These are phyloP conservation scores for Perccottus glenii DNA, from an alignment of 2,113 vertebrate genomes.

Conservation along the genomic window DNA sequence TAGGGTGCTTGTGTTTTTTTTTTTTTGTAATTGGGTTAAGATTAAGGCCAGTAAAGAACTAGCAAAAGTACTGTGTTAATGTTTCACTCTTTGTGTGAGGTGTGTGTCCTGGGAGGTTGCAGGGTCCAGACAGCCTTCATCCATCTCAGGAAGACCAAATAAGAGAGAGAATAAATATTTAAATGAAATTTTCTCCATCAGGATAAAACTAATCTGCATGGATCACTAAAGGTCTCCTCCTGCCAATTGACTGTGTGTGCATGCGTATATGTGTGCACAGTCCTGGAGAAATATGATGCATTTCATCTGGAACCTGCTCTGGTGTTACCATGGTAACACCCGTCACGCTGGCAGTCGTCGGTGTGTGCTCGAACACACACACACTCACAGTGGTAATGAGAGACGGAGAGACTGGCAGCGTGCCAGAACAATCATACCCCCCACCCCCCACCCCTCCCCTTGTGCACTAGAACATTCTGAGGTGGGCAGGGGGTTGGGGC, in stretches of 20 bases:
- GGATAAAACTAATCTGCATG: conserved; percentile 77
- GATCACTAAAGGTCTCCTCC: conserved; percentile 61
- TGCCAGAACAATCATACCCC: conserved; percentile 68
- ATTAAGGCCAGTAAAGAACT: neutral
- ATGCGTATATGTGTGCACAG: conserved; percentile 14
- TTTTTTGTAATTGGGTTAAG: no score
- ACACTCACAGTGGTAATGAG: conserved; percentile 65
- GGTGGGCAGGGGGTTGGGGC: conserved; percentile 39
- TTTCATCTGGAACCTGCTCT: conserved; percentile 66
- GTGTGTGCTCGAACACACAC: conserved; percentile 30
- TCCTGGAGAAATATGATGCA: conserved; percentile 72
- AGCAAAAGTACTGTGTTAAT: neutral
- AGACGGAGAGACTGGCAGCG: conserved; percentile 73
- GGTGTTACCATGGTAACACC: conserved; percentile 75
- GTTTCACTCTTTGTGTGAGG: conserved; percentile 1
- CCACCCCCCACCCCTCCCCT: conserved; percentile 20
- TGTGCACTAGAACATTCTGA: conserved; percentile 60
- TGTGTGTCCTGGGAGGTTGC: conserved; percentile 15
- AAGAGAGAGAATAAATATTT: conserved; percentile 76
- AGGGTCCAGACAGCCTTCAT: conserved; percentile 24
- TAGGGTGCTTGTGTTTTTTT: no score
- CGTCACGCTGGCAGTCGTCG: conserved; percentile 46
- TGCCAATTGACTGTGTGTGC: conserved; percentile 48
- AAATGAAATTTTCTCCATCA: conserved; percentile 74
- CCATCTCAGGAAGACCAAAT: conserved; percentile 35